Base-by-base conservation (phyloP, 2,113 vertebrate species). In the Diadophis punctatus region DNA sequence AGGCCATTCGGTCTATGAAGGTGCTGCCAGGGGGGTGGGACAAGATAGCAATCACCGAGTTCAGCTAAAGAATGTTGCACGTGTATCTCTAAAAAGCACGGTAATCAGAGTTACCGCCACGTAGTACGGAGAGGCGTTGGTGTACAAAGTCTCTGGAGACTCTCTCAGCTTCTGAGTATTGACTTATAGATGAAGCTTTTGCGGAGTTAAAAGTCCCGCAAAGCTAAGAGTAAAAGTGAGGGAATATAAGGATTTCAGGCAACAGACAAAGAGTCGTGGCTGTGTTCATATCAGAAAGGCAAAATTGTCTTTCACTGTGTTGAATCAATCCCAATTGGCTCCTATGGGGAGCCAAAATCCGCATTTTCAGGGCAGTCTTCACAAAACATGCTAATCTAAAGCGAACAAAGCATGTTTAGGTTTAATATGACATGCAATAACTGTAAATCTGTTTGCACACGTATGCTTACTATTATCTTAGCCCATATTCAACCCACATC, bases 1-100 rank as follows among this genome's bases (percentile, higher is more conserved):
- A 98, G 93, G 98, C 98, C 95, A 98, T 98, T 95, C 97, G 98
- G 96, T 97, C 96, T 93, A 98, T 98, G 98, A 98, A 98, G 98
- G 98, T 97, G 94, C 88, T 86, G 94, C 16, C 25, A 4, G n/a
- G 14, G 95, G 88, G n/a, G 23, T 12, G 63, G 88, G 39, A 39
- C 51, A 12, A n/a, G 53, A 0, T 39, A 18, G 4, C 56, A 27
- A 16, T 53, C 39, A 18, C 6, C 1, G 12, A 34, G 8, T 56
- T 23, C 27, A 43, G 80, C 6, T 23, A 5, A 34, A 20, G 27
- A 39, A 39, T 3, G 34, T 22, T 43, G 18, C 74, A 22, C 34
- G 74, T 22, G 74, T 43, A 43, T 80, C 3, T 22, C 20, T 80
- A 43, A 39, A 22, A 43, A 80, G 34, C 74, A 39, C 18, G 1